phyloP scores from a whole-genome alignment of 2,888 invertebrate genomes.

The Pediacus dermestoides region DNA sequence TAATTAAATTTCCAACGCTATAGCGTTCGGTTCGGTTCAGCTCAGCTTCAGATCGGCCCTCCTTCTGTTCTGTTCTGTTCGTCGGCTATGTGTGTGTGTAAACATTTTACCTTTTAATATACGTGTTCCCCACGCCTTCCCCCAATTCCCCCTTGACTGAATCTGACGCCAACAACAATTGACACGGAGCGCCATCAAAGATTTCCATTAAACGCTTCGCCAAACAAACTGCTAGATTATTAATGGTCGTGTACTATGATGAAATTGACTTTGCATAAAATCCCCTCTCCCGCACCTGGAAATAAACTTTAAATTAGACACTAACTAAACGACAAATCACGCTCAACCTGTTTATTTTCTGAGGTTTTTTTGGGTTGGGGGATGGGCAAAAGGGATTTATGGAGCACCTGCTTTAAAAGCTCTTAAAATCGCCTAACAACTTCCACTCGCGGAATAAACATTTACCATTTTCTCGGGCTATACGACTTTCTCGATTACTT shows the following conservation, averaged over 20 bases:
- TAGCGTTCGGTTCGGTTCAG: too few species aligned
- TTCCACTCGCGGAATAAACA: conserved; percentile 2
- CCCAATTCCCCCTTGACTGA: conserved; percentile 9
- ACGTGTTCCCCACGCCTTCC: conserved; percentile 11
- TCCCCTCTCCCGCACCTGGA: too few species aligned
- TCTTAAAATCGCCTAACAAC: conserved; percentile 5
- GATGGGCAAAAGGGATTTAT: too few species aligned
- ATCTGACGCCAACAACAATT: conserved; percentile 31
- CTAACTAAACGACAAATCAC: conserved; percentile 25
- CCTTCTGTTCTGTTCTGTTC: conserved; percentile 11
- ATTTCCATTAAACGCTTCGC: conserved; percentile 43
- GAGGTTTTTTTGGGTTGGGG: too few species aligned
- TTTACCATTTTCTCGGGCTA: too few species aligned
- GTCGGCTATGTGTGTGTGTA: too few species aligned
- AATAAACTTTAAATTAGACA: conserved; percentile 32
- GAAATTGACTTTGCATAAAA: conserved; percentile 40
- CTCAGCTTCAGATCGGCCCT: conserved; percentile 17
- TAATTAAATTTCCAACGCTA: conserved; percentile 27
- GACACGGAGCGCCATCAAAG: conserved; percentile 40
- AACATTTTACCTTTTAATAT: conserved; percentile 31
- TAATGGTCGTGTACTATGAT: conserved; percentile 41
- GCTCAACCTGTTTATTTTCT: too few species aligned
- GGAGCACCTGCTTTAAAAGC: conserved; percentile 1
- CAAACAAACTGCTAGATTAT: conserved; percentile 42
- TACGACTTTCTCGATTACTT: too few species aligned